Base-by-base conservation (phyloP, 2,113 vertebrate species). In the Podarcis muralis region DNA sequence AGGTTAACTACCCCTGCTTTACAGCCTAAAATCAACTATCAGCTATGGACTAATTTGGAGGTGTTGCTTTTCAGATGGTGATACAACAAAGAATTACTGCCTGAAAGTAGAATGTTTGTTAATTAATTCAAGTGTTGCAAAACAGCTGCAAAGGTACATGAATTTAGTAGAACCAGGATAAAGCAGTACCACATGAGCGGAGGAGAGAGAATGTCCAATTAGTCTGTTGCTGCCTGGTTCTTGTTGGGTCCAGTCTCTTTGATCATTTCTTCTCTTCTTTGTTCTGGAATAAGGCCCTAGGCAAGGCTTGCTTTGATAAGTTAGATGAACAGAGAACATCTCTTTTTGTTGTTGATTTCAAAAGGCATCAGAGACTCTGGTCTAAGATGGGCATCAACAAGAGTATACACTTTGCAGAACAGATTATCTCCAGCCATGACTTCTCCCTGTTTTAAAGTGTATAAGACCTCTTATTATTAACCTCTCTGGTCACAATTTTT, bases 381-480 rank as follows among this genome's bases (percentile, higher is more conserved):
- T 32, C n/a, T 83, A 87, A 88, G 75, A 68, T 69, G 72, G 30
- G 8, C 71, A 88, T 88, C 71, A 83, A 68, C 40, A 84, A n/a
- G 87, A 83, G 57, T 48, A 9, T 84, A 78, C 23, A 88, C 40
- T 27, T 69, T 84, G 40, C 69, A 32, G 75, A 88, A 76, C 20
- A 78, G 81, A 78, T 84, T 84, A 69, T 88, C 75, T 78, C 87
- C 74, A 78, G 40, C 59, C 83, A 68, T 76, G 37, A 83, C 81
- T 78, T 78, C 40, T 88, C 62, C 74, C 77, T 53, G 6, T 53
- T 77, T n/a, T 78, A 69, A 8, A 53, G 32, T 59, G 83, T 78
- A 84, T 83, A 88, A 35, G 23, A 18, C 9, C 86, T 81, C 72
- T 88, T 57, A 83, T 76, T 84, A 78, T 78, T 69, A 88, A 83